Evolutionary conservation across 2,888 invertebrate genomes (phyloP).

Genomic region (Rhagophthalmus giganteus): DNA sequence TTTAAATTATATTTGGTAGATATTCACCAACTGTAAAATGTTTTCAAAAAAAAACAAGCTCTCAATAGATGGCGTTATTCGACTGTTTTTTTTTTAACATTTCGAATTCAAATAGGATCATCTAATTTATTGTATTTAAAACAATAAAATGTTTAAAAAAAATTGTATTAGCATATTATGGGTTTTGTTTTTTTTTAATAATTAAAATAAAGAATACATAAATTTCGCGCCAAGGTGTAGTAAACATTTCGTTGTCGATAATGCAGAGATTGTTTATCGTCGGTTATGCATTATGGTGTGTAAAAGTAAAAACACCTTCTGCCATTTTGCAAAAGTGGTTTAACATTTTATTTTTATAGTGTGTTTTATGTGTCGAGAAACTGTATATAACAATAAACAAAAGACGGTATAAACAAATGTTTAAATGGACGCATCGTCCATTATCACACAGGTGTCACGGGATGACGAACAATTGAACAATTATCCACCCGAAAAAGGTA

Average conservation of each 20-base stretch:
- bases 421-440: conserved; percentile 98
- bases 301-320: conserved; percentile 46
- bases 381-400: conserved; percentile 36
- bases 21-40: no score
- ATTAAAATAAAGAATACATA: background rate
- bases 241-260: conserved; percentile 6
- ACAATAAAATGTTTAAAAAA: no score
- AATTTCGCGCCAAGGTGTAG: conserved; percentile 1
- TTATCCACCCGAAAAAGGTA: conserved; percentile 92
- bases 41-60: no score
- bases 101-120: no score
- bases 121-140: no score
- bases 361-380: conserved; percentile 35
- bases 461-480: conserved; percentile 95
- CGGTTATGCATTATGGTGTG: conserved; percentile 35
- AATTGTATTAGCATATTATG: no score
- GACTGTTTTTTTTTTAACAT: no score
- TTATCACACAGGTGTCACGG: conserved; percentile 97
- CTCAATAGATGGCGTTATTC: no score
- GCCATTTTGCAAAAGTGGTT: conserved; percentile 52
- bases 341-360: conserved; percentile 41
- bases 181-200: no score
- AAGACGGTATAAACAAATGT: conserved; percentile 61
- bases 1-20: no score
- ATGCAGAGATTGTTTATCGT: conserved; percentile 5